Percentiles rank a stretch among this genome's conserved stretches.
phyloP scores from a whole-genome alignment of 2,888 invertebrate species.

The Drosophila antonietae region DNA sequence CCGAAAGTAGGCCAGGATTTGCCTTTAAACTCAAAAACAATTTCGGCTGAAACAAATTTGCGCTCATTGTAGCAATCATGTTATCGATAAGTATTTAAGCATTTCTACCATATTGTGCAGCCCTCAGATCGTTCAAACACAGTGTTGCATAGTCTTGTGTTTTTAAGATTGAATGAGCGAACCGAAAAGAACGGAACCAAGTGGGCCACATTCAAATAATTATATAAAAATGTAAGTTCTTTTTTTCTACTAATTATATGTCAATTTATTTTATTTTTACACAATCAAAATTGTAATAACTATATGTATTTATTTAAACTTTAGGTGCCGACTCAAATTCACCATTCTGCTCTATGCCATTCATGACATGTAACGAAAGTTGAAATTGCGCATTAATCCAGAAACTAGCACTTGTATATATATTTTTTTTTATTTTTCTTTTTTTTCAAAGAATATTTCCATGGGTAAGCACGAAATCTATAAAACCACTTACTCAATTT shows the following conservation, averaged over 20 bases:
- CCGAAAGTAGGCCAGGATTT: background rate
- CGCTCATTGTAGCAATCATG: slow-evolving; percentile 13
- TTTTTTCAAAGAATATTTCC: background rate
- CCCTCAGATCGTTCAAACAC: slow-evolving; percentile 3
- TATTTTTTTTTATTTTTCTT: background rate
- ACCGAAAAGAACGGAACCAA: background rate
- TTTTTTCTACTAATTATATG: background rate
- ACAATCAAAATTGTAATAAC: slow-evolving; percentile 5
- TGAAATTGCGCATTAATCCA: slow-evolving; percentile 12
- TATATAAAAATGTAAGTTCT: slow-evolving; percentile 1
- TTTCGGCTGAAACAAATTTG: slow-evolving; percentile 11
- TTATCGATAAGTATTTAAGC: slow-evolving; percentile 16
- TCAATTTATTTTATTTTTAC: slow-evolving; percentile 13
- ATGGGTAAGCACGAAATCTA: background rate
- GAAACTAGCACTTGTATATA: background rate
- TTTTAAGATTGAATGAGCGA: slow-evolving; percentile 7
- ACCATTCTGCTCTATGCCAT: slow-evolving; percentile 6
- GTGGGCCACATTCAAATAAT: slow-evolving; percentile 13
- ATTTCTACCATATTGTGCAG: slow-evolving; percentile 3
- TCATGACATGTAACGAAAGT: background rate
- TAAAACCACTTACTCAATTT: background rate
- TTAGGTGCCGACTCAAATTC: slow-evolving; percentile 12
- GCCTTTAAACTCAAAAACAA: background rate
- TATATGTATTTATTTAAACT: background rate
- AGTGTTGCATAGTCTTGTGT: background rate